Conservation (phyloP, 2,888 invertebrate genomes). For the Melieria omissa region DNA sequence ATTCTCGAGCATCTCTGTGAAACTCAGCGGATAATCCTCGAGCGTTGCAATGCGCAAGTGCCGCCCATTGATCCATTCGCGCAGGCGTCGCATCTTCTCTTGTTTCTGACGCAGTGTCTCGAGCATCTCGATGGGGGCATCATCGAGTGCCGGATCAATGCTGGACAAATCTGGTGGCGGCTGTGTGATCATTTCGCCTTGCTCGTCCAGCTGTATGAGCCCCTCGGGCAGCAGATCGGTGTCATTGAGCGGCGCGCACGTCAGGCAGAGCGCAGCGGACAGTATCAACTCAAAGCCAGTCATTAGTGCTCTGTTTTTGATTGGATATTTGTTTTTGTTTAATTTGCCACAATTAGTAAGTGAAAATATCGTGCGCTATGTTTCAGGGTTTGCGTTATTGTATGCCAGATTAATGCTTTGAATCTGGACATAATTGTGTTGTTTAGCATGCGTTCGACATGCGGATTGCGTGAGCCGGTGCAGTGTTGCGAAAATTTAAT, state of each 20-base stretch:
- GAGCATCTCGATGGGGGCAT: slow-evolving; percentile 49
- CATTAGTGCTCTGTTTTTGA: slow-evolving; percentile 35
- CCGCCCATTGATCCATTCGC: slow-evolving; percentile 58
- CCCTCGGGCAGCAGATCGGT: slow-evolving; percentile 43
- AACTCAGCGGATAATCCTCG: slow-evolving; percentile 75
- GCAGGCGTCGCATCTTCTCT: slow-evolving; percentile 48
- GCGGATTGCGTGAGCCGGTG: not conserved
- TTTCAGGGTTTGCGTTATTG: slow-evolving; percentile 27
- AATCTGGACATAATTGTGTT: slow-evolving; percentile 27
- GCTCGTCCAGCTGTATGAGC: slow-evolving; percentile 46
- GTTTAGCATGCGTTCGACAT: slow-evolving; percentile 13
- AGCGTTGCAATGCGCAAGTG: slow-evolving; percentile 62
- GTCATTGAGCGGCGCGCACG: slow-evolving; percentile 51
- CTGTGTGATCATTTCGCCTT: slow-evolving; percentile 30
- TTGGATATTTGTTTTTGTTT: slow-evolving; percentile 1
- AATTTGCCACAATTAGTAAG: slow-evolving; percentile 1
- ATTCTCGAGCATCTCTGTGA: slow-evolving; percentile 67
- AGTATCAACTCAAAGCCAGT: slow-evolving; percentile 59
- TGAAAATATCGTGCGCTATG: slow-evolving; percentile 5
- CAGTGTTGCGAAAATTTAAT: no score
- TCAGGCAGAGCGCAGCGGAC: slow-evolving; percentile 57
- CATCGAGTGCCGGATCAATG: slow-evolving; percentile 40
- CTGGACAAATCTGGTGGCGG: slow-evolving; percentile 25
- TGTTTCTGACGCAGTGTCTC: slow-evolving; percentile 50
- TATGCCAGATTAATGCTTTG: slow-evolving; percentile 49